These are phyloP conservation scores for Piaya cayana DNA, from an alignment of 2,113 vertebrate species.

Conservation along the genomic window DNA sequence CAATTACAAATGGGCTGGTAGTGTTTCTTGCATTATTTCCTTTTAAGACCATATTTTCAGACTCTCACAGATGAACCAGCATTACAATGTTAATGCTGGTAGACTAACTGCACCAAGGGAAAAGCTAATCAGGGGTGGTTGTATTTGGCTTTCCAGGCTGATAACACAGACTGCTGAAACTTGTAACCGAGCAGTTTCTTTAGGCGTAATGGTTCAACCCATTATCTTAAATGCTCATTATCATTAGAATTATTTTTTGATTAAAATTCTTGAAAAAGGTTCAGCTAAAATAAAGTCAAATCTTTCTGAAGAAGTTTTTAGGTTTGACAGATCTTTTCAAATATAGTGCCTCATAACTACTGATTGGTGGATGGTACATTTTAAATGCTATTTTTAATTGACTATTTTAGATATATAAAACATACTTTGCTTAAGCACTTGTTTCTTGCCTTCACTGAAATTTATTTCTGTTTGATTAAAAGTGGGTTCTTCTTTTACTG, in stretches of 20 bases:
- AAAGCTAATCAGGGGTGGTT: not conserved
- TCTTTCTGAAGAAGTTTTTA: not conserved
- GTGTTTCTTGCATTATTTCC: not conserved
- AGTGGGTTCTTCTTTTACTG: not conserved
- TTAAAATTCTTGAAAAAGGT: not conserved
- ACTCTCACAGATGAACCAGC: not conserved
- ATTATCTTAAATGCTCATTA: not conserved
- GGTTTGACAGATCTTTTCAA: not conserved
- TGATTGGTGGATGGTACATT: not conserved
- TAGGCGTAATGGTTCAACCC: not conserved
- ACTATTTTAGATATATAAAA: not conserved
- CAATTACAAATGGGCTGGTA: not conserved
- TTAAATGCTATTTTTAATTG: not conserved
- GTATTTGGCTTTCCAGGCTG: not conserved
- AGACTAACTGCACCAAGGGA: not conserved
- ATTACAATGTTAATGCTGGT: not conserved
- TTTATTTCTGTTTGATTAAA: not conserved
- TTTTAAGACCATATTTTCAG: not conserved
- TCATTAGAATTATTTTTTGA: not conserved
- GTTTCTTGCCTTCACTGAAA: not conserved
- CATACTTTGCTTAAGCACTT: not conserved
- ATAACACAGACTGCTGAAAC: not conserved
- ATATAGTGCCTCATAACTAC: not conserved
- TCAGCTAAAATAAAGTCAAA: not conserved
- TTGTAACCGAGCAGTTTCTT: not conserved